Evolutionary conservation across 2,888 invertebrate species (phyloP), one percentile per base, ranked within the genome.

Genomic region (Dyspetes luteomarginatus): DNA sequence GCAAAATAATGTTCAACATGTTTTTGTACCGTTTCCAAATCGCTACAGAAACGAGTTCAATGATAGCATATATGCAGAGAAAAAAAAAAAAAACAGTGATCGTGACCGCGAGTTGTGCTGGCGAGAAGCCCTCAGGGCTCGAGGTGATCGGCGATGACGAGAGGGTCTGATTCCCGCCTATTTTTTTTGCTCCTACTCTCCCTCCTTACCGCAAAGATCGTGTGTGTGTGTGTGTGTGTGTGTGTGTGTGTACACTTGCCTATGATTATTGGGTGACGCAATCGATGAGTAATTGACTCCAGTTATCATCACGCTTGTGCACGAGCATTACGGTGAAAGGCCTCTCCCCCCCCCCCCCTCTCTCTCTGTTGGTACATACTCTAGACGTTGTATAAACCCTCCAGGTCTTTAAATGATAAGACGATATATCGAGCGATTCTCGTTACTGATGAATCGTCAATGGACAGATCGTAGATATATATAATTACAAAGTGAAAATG

Each of bases 281-380:
- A 81, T 80, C 75, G 60, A 67, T 72, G 73, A 73, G 62, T 73
- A 73, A 73, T 73, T 28, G 64, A 15, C 41, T 26, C 30, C 22
- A 68, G 48, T 56, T 69, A 56, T 73, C 68, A 58, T 77, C 56
- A 12, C 43, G 24, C 50, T 28, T 56, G 26, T 55, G 48, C 19
- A 1, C n/a, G n/a, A n/a, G n/a, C n/a, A 17, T 4, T 4, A 28
- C 26, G 48, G 68, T 64, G 76, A 76, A 76, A 67, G 62, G 67
- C 67, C 36, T 9, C 36, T 36, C 36, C 12, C 12, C 12, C 36
- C 12, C 36, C 12, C 28, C 43, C 19, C 17, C 60, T 45, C 9
- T 17, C 36, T 50, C 24, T 9, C 2, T 4, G 41, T 65, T 41
- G 9, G 30, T 77, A 19, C 12, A 41, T n/a, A 12, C 52, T 22